Evolutionary conservation across 2,113 vertebrate species (phyloP), one percentile per base, ranked within the genome.

Genomic region (Muntiacus reevesi): DNA sequence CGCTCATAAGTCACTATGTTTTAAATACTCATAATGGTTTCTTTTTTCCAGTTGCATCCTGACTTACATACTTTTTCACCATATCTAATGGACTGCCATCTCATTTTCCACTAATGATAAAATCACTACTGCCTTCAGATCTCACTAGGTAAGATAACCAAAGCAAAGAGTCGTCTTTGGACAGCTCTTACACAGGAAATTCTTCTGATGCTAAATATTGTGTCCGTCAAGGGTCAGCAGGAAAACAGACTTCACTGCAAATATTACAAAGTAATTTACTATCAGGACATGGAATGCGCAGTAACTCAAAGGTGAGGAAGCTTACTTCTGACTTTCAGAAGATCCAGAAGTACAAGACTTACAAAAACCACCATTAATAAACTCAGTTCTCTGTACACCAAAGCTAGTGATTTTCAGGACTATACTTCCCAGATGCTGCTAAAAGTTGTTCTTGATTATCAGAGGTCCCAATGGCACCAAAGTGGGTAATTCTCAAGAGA

Each of bases 401-500:
- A 95, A 95, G 50, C 45, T 90, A 52, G n/a, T 21, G 54, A 89
- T 67, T 96, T 59, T 94, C 94, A 82, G 89, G 87, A 87, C 30
- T 1, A 82, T n/a, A 54, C 17, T 25, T 36, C n/a, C 79, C 60
- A 89, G 52, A 64, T 79, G 25, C 30, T 47, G 50, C 57, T 59
- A 21, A 78, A 97, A 97, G 91, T 27, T 54, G 30, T 55, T 54
- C 62, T 27, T 93, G 89, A 83, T 92, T 47, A 91, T 95, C 87
- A 47, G 33, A 95, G 92, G 82, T 96, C 54, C 92, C 84, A 71
- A 54, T 2, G 23, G 95, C 47, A 19, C 60, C 17, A 21, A 96
- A 79, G 83, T 93, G 89, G 67, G 21, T 83, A 64, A 87, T 96
- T 95, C 96, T 97, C 79, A 45, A 43, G 45, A 95, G 89, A 95